Evolutionary conservation across 2,888 invertebrate genomes (phyloP).

Genomic region (Trissoscelio sp.): DNA sequence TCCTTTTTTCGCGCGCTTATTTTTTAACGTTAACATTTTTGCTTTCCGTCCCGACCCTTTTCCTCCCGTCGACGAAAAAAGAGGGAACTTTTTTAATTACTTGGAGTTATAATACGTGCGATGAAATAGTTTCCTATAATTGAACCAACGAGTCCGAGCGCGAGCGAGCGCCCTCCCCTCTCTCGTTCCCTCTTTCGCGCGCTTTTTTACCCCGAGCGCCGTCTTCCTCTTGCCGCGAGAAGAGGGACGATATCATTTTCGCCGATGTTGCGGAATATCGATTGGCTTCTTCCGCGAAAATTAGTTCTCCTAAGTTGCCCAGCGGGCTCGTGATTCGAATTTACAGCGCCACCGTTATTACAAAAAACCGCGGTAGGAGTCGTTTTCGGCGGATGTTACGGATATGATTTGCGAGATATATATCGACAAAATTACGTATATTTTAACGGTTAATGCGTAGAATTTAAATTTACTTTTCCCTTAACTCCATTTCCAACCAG

Average conservation of each 20-base stretch:
- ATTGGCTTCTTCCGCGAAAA: constrained; percentile 67
- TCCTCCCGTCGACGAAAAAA: constrained; percentile 50
- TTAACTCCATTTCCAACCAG: constrained; percentile 65
- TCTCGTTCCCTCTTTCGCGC: constrained; percentile 8
- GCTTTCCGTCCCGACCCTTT: constrained; percentile 54
- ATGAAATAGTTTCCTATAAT: constrained; percentile 70
- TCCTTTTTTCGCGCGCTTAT: constrained; percentile 53
- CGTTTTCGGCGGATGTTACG: too few species aligned
- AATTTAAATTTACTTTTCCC: too few species aligned
- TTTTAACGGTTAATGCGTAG: too few species aligned
- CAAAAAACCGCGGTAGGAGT: constrained; percentile 29
- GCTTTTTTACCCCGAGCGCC: constrained; percentile 1
- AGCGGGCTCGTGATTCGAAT: constrained; percentile 65
- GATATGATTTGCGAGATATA: too few species aligned
- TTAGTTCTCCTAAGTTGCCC: constrained; percentile 68
- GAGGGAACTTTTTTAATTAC: constrained; percentile 69
- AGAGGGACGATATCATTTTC: constrained; percentile 67
- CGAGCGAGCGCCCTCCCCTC: neutral
- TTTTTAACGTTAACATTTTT: constrained; percentile 66
- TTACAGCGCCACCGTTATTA: constrained; percentile 54
- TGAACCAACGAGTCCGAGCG: constrained; percentile 65
- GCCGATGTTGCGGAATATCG: constrained; percentile 69
- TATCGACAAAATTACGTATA: too few species aligned
- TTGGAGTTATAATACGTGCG: constrained; percentile 67
- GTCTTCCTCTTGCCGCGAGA: constrained; percentile 44